These are phyloP conservation scores for Choloepus hoffmanni DNA, from an alignment of 2,113 vertebrate genomes.

Conservation along the genomic window DNA sequence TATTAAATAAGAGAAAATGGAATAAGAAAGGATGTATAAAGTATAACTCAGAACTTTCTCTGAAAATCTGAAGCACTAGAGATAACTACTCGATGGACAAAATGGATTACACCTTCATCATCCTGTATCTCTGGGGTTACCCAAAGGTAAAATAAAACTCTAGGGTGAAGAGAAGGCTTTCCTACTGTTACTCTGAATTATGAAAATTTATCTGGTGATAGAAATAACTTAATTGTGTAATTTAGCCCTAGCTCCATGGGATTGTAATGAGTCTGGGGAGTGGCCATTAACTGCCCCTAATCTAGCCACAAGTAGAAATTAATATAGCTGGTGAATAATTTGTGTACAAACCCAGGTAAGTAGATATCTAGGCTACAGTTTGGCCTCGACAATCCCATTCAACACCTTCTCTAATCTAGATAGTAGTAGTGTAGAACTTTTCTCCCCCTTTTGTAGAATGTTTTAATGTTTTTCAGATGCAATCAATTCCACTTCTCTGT, in stretches of 20 bases:
- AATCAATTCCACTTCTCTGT: neutral
- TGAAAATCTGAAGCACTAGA: neutral
- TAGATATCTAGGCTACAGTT: neutral
- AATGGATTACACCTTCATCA: neutral
- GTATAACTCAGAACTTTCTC: neutral
- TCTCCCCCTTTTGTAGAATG: too few species aligned
- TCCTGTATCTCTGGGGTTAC: neutral
- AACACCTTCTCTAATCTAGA: neutral
- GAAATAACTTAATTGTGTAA: neutral
- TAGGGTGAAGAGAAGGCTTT: neutral
- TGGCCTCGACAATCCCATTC: neutral
- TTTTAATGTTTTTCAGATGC: too few species aligned
- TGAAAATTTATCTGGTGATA: neutral
- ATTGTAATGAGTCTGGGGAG: fast-evolving
- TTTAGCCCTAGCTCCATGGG: too few species aligned
- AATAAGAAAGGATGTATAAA: neutral
- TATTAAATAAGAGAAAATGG: neutral
- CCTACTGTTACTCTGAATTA: neutral
- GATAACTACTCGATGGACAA: neutral
- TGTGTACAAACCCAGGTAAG: neutral
- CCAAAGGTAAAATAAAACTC: neutral
- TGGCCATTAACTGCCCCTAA: neutral
- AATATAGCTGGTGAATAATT: neutral
- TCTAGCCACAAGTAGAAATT: neutral
- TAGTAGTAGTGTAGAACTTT: neutral